Base-by-base conservation (phyloP, 2,113 vertebrate genomes). In the Chaetorhynchus papuensis region DNA sequence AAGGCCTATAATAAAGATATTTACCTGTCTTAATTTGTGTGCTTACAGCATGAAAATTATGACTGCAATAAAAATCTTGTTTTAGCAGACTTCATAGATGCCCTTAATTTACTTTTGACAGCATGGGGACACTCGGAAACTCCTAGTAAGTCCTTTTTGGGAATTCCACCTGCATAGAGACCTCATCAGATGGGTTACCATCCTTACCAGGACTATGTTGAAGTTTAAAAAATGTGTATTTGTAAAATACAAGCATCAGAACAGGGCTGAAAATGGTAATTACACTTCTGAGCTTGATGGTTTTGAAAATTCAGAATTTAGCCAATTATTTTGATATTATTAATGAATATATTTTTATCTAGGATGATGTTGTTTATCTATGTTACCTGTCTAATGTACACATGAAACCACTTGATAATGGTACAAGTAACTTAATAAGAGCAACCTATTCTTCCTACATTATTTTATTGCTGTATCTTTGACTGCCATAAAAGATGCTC, bases 381-480 rank as follows among this genome's bases (percentile, higher is more conserved):
- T 44, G 57, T 83, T 89, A 52, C 27, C 45, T 45, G 28, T 22
- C 59, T 83, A 54, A 77, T 42, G 18, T 68, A 81, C 61, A 31
- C 31, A 35, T 60, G 71, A 68, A 87, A 35, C 27, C 39, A 68
- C 56, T 82, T 85, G 52, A 61, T 74, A 87, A 56, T 72, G 26
- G 22, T 56, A 8, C 28, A 82, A 85, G 33, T 82, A 92, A 69
- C 49, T 92, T 85, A 94, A 65, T 77, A 52, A 75, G 11, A 92
- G 11, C 49, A 91, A 59, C 26, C 41, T 61, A 11, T 84, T 90
- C 63, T 82, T 90, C 45, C 66, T 53, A 49, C 71, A 42, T 90
- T 60, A 75, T 79, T 93, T 78, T 89, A 47, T 75, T 92, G 59
- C 80, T 91, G 35, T 90, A 42, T 94, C 90, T 95, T 90, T 60